Evolutionary conservation across 2,888 invertebrate species (phyloP), one percentile per base, ranked within the genome.

Genomic region (Strigamia crassipes): DNA sequence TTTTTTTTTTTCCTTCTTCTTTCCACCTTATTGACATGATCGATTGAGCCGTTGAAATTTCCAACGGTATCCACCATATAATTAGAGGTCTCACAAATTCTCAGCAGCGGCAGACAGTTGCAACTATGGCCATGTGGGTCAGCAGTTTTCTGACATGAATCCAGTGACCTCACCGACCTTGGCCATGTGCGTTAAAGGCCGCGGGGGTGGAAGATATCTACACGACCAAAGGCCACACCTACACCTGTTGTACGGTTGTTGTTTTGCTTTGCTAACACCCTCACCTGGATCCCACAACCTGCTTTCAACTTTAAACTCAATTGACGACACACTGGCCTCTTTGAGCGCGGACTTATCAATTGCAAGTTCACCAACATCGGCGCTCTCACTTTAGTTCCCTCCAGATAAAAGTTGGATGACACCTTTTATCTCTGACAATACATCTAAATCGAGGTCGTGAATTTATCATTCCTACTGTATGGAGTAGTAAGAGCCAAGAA

Each of bases 81-180:
- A 66, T 66, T 66, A 66, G 61, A 66, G 61, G 46, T 46, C 46
- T 66, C 21, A n/a, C n/a, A 23, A 23, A 66, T n/a, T 23, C 61
- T 66, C 61, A 66, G 23, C 61, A 66, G 61, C 61, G 61, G 61
- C 23, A 66, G 61, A 66, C 61, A 23, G 61, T 66, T 66, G 61
- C 23, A 66, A 66, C 61, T 66, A 23, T 66, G 61, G 61, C 61
- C 61, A 66, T 66, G 61, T 66, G 61, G 61, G 61, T 66, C 61
- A 66, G 21, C 61, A 66, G 61, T 66, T 66, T 66, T 66, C 61
- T 66, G 61, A 66, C 61, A 66, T 66, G 61, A 66, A 66, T 66
- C 61, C 61, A 66, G 61, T 66, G 61, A 66, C 61, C 61, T 66
- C 61, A 23, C 23, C 61, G 61, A 66, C 61, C 61, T 66, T 66